Evolutionary conservation across 1,140 invertebrate species (phyloP), one percentile per base, ranked within the genome.

Genomic region (Phenacoccus solenopsis): DNA sequence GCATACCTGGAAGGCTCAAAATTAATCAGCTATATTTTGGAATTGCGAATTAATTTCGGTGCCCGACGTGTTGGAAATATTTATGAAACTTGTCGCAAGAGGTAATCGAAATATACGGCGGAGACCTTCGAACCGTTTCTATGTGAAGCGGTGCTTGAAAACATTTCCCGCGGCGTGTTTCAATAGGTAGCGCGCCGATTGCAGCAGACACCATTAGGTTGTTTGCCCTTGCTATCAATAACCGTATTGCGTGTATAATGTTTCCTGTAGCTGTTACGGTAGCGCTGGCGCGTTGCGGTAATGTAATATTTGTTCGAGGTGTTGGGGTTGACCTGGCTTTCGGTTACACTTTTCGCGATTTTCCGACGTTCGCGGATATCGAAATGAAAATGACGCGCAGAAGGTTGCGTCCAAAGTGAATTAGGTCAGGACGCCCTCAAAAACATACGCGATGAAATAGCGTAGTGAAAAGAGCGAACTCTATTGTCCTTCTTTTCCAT

Each of bases 151-250:
- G 59, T 64, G 59, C 59, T 27, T 64, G 25, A 64, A 10, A 64
- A 27, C 22, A 64, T 64, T 64, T 64, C 59, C 59, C 59, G 59
- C 59, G 59, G 59, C 59, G 25, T 64, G 59, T 64, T 64, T 64
- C 59, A 64, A 24, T 64, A 64, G 20, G n/a, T n/a, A n/a, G n/a
- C n/a, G n/a, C n/a, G n/a, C n/a, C n/a, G 25, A 64, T 64, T 64
- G 59, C 59, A 64, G 59, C 59, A 64, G 59, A 64, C 59, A 64
- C 59, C 59, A 64, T 64, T 64, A 64, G 59, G 59, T 64, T 64
- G 20, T 64, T 64, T 64, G 59, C 59, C 59, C 59, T 64, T 64
- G 59, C 59, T 64, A 64, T 64, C 59, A 64, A 64, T 64, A 64
- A 64, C 59, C 59, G 59, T 64, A 64, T 64, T 64, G 59, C 59